Evolutionary conservation across 2,797 vertebrate species (phyloP), one percentile per base, ranked within the genome.

Genomic region (Hybognathus amarus): DNA sequence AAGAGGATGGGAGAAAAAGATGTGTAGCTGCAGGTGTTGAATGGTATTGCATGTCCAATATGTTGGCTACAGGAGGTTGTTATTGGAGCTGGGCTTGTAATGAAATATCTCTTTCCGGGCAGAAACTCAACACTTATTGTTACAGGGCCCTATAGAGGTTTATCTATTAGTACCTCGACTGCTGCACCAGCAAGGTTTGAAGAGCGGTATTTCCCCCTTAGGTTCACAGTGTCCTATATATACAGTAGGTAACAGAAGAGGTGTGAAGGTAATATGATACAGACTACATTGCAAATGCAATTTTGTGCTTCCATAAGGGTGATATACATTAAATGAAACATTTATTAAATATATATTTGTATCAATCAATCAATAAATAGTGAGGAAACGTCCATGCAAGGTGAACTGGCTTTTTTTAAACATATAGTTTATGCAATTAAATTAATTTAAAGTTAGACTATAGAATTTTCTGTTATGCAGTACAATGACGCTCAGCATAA

Each of bases 101-200:
- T 52, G 80, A 50, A 85, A 59, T 54, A 73, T 64, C 56, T 56
- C 18, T 85, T 47, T 79, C 69, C 70, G 50, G 54, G 59, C 20
- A 85, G 40, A 50, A 66, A 52, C 61, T 59, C 36, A 67, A 52
- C 45, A 22, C 56, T 79, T 75, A 68, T 50, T 74, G 73, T 77
- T 54, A 33, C 68, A 68, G 47, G 33, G 47, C 69, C 68, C 80
- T 82, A 56, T 33, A 74, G 17, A 63, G 27, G 36, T 59, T 40
- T 74, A 36, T 74, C 22, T 75, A 33, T 82, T 78, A 73, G 42
- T 64, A 56, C 27, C 27, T 24, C 45, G 50, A 78, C 47, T 66
- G 30, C 38, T 47, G 42, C 80, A 77, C 68, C 27, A 64, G 42
- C 13, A 8, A 76, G 15, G 6, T 50, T 67, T 61, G 24, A 73